Evolutionary conservation across 2,797 vertebrate species (phyloP), one percentile per base, ranked within the genome.

Genomic region (Amazona finschi): DNA sequence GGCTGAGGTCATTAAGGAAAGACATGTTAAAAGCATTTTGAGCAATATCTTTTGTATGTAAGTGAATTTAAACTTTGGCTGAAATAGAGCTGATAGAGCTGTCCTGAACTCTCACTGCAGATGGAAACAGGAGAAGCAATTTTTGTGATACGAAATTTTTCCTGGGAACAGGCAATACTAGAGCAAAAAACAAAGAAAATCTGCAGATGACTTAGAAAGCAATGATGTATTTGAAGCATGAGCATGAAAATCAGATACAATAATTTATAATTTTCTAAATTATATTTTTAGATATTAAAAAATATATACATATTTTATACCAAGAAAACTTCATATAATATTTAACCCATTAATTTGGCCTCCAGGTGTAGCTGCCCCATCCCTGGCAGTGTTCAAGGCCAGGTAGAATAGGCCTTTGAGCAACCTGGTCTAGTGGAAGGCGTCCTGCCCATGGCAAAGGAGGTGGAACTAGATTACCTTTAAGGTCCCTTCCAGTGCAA

Each of bases 21-120:
- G 92, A 74, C 81, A 57, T 0, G 49, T 43, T 95, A 93, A 95
- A 94, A 93, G 94, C 88, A 93, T 90, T 95, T 82, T 90, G 71
- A 95, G 91, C 77, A 88, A 85, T 93, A 94, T 64, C 70, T 86
- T 86, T 65, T 79, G n/a, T 55, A 31, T 6, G 12, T 9, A 70
- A 92, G 79, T 80, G 91, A 64, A 71, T 65, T 87, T 76, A 87
- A 94, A 60, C 66, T 85, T 88, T 82, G 90, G 89, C 80, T 53
- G 57, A 80, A 79, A 20, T 3, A 50, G 38, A 80, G 69, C 61
- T 7, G 17, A 60, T 71, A 57, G 57, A 74, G 44, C 30, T 76
- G 64, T 64, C 62, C 57, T 71, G 82, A 91, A 36, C 47, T 52
- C 47, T 90, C 24, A 5, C 27, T 64, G 2, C 19, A 67, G 64